These are phyloP conservation scores for Lasioglossum figueresi DNA, from an alignment of 2,888 invertebrate species.

Conservation along the genomic window DNA sequence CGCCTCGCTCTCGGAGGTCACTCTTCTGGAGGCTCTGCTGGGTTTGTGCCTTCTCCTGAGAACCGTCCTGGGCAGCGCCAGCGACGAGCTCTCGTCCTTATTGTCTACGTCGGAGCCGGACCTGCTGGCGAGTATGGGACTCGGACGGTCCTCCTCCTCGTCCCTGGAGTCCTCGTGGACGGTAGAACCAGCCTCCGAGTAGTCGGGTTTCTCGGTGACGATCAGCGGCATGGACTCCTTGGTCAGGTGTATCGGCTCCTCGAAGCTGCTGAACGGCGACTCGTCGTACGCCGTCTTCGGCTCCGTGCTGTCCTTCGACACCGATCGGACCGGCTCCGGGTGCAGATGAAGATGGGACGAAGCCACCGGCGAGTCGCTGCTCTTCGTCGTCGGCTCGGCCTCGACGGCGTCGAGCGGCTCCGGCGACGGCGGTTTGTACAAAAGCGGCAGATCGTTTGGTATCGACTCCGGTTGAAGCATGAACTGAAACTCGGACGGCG, in stretches of 20 bases:
- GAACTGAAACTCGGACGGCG: constrained; percentile 90
- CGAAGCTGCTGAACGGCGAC: constrained; percentile 32
- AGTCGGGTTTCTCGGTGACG: constrained; percentile 66
- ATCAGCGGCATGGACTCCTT: constrained; percentile 34
- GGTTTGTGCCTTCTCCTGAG: constrained; percentile 82
- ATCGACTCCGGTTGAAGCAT: constrained; percentile 87
- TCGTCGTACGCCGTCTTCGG: constrained; percentile 33
- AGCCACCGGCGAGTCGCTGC: constrained; percentile 65
- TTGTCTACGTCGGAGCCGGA: constrained; percentile 80
- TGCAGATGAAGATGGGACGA: constrained; percentile 65
- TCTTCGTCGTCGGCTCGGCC: constrained; percentile 40
- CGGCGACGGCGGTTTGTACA: constrained; percentile 83
- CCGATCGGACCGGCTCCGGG: constrained; percentile 27
- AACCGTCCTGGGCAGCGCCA: constrained; percentile 78
- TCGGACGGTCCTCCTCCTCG: constrained; percentile 65
- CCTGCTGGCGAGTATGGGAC: constrained; percentile 76
- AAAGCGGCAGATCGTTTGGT: constrained; percentile 86
- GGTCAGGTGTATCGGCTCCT: constrained; percentile 31
- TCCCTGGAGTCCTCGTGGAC: constrained; percentile 66
- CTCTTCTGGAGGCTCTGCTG: constrained; percentile 83
- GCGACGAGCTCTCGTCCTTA: constrained; percentile 73
- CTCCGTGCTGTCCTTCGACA: constrained; percentile 52
- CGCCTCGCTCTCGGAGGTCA: constrained; percentile 90
- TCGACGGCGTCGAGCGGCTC: constrained; percentile 57
- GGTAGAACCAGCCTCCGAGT: constrained; percentile 42